Conservation (phyloP, 1,140 invertebrate genomes). For the Wiebesia pumilae region DNA sequence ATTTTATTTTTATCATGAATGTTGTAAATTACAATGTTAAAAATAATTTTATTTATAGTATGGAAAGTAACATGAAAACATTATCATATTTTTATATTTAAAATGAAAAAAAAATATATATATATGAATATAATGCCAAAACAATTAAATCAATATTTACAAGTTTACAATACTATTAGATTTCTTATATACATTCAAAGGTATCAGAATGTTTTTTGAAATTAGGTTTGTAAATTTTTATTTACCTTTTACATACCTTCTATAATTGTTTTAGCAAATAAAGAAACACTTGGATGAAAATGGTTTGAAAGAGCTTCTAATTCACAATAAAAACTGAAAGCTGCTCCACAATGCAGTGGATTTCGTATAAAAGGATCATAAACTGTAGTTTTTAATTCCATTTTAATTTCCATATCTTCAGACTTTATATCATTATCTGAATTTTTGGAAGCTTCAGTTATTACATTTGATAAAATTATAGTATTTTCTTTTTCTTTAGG, state of each 20-base stretch:
- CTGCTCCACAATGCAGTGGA: constrained; percentile 88
- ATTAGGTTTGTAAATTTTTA: neutral
- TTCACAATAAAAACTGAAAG: constrained; percentile 82
- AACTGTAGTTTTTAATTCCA: constrained; percentile 59
- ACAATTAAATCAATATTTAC: too few species aligned
- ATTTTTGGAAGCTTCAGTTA: constrained; percentile 30
- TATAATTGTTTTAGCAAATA: constrained; percentile 91
- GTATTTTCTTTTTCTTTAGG: constrained; percentile 64
- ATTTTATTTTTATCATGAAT: neutral
- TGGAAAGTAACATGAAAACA: too few species aligned
- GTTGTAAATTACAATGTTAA: constrained; percentile 5
- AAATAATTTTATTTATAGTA: constrained; percentile 1
- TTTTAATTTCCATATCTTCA: constrained; percentile 53
- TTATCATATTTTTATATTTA: too few species aligned
- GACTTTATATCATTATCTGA: constrained; percentile 59
- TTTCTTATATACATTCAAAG: neutral
- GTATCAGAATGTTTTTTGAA: neutral
- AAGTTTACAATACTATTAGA: neutral
- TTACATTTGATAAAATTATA: constrained; percentile 66
- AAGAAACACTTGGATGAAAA: constrained; percentile 92
- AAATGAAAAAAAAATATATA: too few species aligned
- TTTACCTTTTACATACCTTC: constrained; percentile 76
- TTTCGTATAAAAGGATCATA: constrained; percentile 89
- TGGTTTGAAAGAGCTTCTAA: constrained; percentile 83
- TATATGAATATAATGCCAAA: too few species aligned